Conservation (phyloP, 2,113 vertebrate species). For the Apaloderma vittatum region DNA sequence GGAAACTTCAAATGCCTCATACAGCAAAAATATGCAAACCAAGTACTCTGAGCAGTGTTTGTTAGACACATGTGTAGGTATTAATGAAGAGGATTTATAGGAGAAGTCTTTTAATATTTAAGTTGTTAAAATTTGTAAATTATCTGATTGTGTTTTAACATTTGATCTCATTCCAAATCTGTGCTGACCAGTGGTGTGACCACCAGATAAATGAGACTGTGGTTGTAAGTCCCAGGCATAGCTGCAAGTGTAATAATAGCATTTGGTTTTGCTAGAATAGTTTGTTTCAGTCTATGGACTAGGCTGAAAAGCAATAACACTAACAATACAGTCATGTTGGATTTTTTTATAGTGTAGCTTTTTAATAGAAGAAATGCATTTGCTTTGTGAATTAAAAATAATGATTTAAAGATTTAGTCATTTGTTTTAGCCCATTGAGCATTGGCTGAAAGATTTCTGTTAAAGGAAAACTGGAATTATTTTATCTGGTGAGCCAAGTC, state of each 20-base stretch:
- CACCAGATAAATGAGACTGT: background rate
- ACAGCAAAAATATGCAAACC: background rate
- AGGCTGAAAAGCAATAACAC: background rate
- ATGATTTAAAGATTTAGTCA: background rate
- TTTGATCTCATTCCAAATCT: background rate
- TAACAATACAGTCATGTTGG: background rate
- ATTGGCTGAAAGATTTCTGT: background rate
- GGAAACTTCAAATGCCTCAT: background rate
- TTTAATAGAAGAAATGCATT: background rate
- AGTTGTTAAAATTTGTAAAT: background rate
- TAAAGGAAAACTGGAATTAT: background rate
- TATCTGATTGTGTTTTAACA: background rate
- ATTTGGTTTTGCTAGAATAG: background rate
- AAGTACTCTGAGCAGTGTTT: background rate
- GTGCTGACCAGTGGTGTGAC: background rate
- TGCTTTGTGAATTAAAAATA: background rate
- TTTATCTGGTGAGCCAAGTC: background rate
- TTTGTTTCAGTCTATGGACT: background rate
- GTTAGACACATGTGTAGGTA: fast-evolving
- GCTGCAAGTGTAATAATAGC: background rate
- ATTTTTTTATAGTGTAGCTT: background rate
- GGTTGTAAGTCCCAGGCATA: background rate
- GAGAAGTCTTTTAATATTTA: background rate
- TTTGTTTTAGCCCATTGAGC: background rate
- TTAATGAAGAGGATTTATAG: background rate